Evolutionary conservation across 1,140 invertebrate species (phyloP).

Genomic region (Doryteuthis pealeii): DNA sequence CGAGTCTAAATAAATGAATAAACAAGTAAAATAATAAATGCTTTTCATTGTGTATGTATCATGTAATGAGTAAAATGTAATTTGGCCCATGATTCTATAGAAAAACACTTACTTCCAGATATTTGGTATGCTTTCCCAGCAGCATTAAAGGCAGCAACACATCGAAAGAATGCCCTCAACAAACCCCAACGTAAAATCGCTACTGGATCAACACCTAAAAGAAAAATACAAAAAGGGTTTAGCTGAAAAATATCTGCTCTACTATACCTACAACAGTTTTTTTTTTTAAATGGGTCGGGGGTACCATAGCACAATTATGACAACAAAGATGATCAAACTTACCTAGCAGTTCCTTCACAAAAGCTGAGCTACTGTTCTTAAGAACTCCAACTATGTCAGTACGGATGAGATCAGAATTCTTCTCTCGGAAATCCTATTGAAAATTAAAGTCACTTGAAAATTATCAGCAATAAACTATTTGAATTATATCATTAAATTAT

Average conservation of each 20-base stretch:
- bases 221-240: constrained; percentile 8
- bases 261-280: too few relatives aligned
- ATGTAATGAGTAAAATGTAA: too few relatives aligned
- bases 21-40: too few relatives aligned
- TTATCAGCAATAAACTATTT: not conserved
- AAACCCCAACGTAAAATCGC: constrained; percentile 95
- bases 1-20: too few relatives aligned
- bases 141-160: constrained; percentile 88
- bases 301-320: too few relatives aligned
- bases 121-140: constrained; percentile 68
- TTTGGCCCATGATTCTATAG: too few relatives aligned
- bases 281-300: too few relatives aligned
- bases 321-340: constrained; percentile 15
- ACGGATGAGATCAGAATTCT: constrained; percentile 92
- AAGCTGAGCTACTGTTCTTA: constrained; percentile 89
- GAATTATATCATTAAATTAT: too few relatives aligned
- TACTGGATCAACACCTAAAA: constrained; percentile 79
- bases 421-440: constrained; percentile 86
- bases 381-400: constrained; percentile 90
- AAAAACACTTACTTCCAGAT: constrained; percentile 36
- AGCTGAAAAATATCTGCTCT: too few relatives aligned
- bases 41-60: too few relatives aligned
- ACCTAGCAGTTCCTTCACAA: constrained; percentile 90
- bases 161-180: constrained; percentile 84
- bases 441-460: not conserved